Evolutionary conservation across 2,797 vertebrate species (phyloP).

Genomic region (Kryptolebias ocellatus): DNA sequence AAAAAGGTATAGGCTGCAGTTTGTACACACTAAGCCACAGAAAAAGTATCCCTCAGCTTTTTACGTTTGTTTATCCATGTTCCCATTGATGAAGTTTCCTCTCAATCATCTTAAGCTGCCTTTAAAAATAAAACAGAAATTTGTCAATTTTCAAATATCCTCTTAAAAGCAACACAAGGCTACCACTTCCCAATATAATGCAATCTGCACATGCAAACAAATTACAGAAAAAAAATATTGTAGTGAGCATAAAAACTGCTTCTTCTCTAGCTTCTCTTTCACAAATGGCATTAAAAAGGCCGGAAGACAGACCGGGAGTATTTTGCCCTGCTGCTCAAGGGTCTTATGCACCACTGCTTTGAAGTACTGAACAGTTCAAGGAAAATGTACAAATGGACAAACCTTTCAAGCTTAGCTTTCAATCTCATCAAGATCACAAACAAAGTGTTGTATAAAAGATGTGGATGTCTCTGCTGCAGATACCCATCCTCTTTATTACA

Average conservation of each 20-base stretch:
- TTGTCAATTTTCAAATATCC: constrained; percentile 56
- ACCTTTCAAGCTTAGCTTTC: constrained; percentile 64
- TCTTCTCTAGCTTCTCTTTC: constrained; percentile 46
- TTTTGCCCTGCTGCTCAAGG: constrained; percentile 74
- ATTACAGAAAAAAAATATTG: constrained; percentile 48
- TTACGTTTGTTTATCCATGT: too few relatives aligned
- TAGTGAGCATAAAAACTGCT: constrained; percentile 46
- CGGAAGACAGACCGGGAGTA: constrained; percentile 66
- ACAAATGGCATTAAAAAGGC: constrained; percentile 64
- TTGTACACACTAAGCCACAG: too few relatives aligned
- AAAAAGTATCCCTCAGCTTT: too few relatives aligned
- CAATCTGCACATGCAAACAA: constrained; percentile 32
- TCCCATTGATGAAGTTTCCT: not conserved
- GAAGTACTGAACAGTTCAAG: constrained; percentile 62
- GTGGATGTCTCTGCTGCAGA: constrained; percentile 35
- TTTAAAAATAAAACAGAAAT: constrained; percentile 62
- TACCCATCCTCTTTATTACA: constrained; percentile 25
- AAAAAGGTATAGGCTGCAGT: too few relatives aligned
- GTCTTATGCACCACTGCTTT: constrained; percentile 71
- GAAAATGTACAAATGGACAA: constrained; percentile 73
- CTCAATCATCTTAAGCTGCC: constrained; percentile 43
- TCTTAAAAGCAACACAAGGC: constrained; percentile 39
- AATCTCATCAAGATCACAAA: constrained; percentile 67
- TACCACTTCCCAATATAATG: constrained; percentile 49
- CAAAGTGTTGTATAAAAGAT: constrained; percentile 57